These are phyloP conservation scores for Athalia rosae DNA, from an alignment of 2,888 invertebrate genomes.

Conservation along the genomic window DNA sequence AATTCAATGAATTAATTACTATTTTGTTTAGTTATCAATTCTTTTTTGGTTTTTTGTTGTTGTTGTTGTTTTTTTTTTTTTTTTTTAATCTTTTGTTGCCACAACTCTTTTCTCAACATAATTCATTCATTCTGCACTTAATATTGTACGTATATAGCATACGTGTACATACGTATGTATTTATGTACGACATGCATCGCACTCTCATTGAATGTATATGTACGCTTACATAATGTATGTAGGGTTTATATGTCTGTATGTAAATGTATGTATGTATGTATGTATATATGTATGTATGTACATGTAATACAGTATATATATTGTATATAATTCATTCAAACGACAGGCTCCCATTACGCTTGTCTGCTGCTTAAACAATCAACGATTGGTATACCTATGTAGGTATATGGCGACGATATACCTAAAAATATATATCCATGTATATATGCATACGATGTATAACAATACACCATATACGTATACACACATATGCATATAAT, in stretches of 20 bases:
- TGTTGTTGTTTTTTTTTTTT: no score
- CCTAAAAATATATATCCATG: no score
- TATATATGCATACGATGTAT: no score
- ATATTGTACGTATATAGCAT: background rate
- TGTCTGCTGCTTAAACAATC: slow-evolving; percentile 50
- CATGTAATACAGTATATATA: no score
- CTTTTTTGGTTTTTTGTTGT: no score
- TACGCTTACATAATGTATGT: background rate
- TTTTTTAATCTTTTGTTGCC: background rate
- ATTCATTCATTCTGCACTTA: slow-evolving; percentile 15
- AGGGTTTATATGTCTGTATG: background rate
- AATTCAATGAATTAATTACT: no score
- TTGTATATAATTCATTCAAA: slow-evolving; percentile 37
- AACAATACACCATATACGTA: no score
- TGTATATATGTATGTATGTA: slow-evolving; percentile 3
- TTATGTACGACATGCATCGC: background rate
- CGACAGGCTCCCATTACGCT: slow-evolving; percentile 59
- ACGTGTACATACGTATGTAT: background rate
- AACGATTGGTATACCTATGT: background rate
- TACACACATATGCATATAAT: background rate
- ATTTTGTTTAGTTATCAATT: no score
- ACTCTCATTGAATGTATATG: background rate
- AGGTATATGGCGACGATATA: background rate
- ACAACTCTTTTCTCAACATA: background rate
- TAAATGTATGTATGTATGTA: slow-evolving; percentile 25